Evolutionary conservation across 1,140 invertebrate genomes (phyloP), one percentile per base, ranked within the genome.

Genomic region (Pogonomyrmex californicus): DNA sequence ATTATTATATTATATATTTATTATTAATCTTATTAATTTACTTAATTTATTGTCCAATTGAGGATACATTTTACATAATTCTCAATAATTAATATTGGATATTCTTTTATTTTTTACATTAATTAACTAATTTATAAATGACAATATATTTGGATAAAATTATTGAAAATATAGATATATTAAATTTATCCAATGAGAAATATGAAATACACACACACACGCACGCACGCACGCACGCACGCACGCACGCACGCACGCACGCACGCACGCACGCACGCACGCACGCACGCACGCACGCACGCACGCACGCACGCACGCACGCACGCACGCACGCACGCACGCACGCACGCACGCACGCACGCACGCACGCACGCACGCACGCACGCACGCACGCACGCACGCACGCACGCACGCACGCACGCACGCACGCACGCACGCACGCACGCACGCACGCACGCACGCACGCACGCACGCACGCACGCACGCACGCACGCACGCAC

Each of bases 1-100:
- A n/a, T n/a, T n/a, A n/a, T n/a, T n/a, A n/a, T n/a, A n/a, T n/a
- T n/a, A n/a, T n/a, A n/a, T n/a, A n/a, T n/a, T n/a, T n/a, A n/a
- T n/a, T n/a, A n/a, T n/a, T n/a, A n/a, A n/a, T 75, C 12, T n/a
- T 33, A 41, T 5, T 36, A 66, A 66, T 66, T 63, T 17, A 14
- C 44, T n/a, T n/a, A n/a, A 65, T 77, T 63, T 36, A 65, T 78
- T 49, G 41, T 36, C 44, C 14, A 9, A 5, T n/a, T 23, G 5
- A 66, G 66, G 30, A 38, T 44, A 23, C 17, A 75, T 36, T 38
- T 73, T 58, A 75, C 12, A 58, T 30, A 51, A 63, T 66, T 1
- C 4, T 51, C 9, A 7, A 51, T 54, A 54, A 44, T 76, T 36
- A 51, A 47, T 49, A 9, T 41, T 66, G 33, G 9, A 76, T 51